A percentile compares a stretch with the other conserved stretches of the same genome.
These are phyloP conservation scores for Sitta europaea DNA, from an alignment of 2,113 vertebrate species.

Conservation along the genomic window DNA sequence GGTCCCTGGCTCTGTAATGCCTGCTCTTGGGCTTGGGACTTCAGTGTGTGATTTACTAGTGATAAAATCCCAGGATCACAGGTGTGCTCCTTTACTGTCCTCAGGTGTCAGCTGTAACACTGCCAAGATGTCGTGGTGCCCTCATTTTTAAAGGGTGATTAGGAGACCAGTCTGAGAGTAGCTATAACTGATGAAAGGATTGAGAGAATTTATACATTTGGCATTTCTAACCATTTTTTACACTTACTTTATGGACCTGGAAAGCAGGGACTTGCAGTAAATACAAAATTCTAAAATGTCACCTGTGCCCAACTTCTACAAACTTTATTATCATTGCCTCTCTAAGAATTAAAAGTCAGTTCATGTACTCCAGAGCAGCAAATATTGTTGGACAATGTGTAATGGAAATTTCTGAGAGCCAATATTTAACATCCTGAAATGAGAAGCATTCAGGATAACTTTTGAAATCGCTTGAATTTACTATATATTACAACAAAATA, in stretches of 20 bases:
- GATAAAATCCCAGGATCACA: not conserved
- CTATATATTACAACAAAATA: not conserved
- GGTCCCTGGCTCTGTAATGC: not conserved
- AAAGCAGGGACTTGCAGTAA: not conserved
- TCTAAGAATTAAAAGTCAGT: not conserved
- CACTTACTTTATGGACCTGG: not conserved
- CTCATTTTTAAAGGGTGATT: not conserved
- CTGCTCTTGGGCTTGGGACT: not conserved
- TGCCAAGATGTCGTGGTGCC: not conserved
- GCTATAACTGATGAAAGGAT: not conserved
- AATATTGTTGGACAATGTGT: not conserved
- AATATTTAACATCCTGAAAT: slow-evolving; percentile 25
- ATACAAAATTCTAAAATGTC: not conserved
- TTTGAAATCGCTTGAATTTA: not conserved
- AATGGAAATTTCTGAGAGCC: not conserved
- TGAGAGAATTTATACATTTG: not conserved
- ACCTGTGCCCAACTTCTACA: not conserved
- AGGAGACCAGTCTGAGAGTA: not conserved
- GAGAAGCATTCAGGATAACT: slow-evolving; percentile 12
- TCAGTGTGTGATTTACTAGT: not conserved
- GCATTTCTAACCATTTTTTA: not conserved
- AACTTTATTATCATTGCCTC: not conserved
- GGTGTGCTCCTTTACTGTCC: not conserved
- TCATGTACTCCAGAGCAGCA: not conserved
- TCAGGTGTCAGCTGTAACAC: not conserved